Evolutionary conservation across 1,140 invertebrate genomes (phyloP).

Genomic region (Phortica variegata): DNA sequence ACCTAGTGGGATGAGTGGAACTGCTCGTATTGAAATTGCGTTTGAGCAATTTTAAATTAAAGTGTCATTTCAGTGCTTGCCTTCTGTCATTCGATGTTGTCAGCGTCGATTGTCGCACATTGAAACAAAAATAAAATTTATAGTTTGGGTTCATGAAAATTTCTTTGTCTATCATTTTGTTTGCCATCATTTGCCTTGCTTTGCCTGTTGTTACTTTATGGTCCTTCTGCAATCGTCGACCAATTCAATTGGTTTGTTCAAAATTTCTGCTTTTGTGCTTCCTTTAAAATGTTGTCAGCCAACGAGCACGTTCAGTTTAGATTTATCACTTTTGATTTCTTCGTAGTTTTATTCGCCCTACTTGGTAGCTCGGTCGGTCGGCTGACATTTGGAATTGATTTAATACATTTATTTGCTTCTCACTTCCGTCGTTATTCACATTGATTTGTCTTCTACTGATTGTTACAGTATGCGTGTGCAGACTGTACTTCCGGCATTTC

Average conservation of each 20-base stretch:
- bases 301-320: conserved; percentile 43
- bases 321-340: conserved; percentile 53
- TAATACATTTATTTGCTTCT: conserved; percentile 46
- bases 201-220: conserved; percentile 11
- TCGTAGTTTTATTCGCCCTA: no score
- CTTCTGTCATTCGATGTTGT: conserved; percentile 12
- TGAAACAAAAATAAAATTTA: conserved; percentile 51
- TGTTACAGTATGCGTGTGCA: no score
- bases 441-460: no score
- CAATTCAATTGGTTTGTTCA: conserved; percentile 5
- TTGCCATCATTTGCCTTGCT: conserved; percentile 16
- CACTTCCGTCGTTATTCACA: no score
- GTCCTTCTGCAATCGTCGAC: conserved; percentile 19
- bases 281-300: conserved; percentile 41
- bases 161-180: conserved; percentile 4
- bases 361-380: no score
- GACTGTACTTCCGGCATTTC: no score
- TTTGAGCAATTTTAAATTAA: conserved; percentile 55
- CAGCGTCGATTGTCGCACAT: no score
- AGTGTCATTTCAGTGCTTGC: conserved; percentile 52
- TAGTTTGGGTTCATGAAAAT: conserved; percentile 36
- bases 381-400: conserved; percentile 39
- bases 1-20: no score
- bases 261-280: conserved; percentile 20
- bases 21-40: conserved; percentile 47